phyloP scores from a whole-genome alignment of 2,113 vertebrate genomes.

The Etheostoma spectabile region DNA sequence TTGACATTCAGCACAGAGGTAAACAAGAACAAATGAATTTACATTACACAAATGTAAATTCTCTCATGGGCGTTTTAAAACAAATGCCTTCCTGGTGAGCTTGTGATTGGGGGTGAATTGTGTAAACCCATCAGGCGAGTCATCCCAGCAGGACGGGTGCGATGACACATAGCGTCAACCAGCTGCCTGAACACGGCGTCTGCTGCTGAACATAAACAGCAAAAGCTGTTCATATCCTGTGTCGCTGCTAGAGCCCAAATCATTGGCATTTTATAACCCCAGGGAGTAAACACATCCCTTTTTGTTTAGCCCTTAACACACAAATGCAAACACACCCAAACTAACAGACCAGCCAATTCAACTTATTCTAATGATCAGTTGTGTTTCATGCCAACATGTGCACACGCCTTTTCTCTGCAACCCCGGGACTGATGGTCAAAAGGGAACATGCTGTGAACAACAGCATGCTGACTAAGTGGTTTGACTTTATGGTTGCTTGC shows the following conservation, averaged over 20 bases:
- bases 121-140: conserved; percentile 25
- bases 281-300: conserved; percentile 63
- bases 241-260: conserved; percentile 28
- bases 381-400: conserved; percentile 4
- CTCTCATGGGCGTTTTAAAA: conserved; percentile 40
- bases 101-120: conserved; percentile 32
- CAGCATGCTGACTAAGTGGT: conserved; percentile 27
- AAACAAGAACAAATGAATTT: conserved; percentile 29
- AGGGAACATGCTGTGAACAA: conserved; percentile 34
- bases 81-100: conserved; percentile 50
- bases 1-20: conserved; percentile 13
- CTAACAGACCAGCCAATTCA: conserved; percentile 11
- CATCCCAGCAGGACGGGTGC: conserved; percentile 6
- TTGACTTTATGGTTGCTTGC: conserved; percentile 46
- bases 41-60: conserved; percentile 55
- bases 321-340: conserved; percentile 29
- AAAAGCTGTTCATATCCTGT: conserved; percentile 51
- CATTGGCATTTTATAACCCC: conserved; percentile 27
- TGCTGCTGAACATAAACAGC: conserved; percentile 62
- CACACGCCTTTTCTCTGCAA: background rate
- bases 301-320: conserved; percentile 61
- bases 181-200: conserved; percentile 30
- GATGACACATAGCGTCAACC: conserved; percentile 38
- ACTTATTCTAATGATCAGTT: conserved; percentile 12
- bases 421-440: conserved; percentile 18